phyloP scores from a whole-genome alignment of 1,140 invertebrate genomes.

The Cyphomyrmex costatus region DNA sequence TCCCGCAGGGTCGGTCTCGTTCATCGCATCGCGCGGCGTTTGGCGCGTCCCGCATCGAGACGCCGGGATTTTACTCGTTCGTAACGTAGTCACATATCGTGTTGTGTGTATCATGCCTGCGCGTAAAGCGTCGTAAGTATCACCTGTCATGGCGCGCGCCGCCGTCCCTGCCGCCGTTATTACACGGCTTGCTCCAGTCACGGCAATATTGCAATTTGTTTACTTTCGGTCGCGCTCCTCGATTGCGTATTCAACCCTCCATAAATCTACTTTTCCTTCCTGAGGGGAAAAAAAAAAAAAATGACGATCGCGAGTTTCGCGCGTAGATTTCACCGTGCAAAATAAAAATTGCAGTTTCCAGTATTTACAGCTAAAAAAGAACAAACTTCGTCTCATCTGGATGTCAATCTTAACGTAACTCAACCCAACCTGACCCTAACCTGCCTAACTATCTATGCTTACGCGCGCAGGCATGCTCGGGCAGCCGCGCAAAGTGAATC shows the following conservation, averaged over 20 bases:
- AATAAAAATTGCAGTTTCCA: not conserved
- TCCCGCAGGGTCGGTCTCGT: not conserved
- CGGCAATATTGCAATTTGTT: not conserved
- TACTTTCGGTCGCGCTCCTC: not conserved
- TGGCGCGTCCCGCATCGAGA: not conserved
- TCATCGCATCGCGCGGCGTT: not conserved
- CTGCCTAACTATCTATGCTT: not conserved
- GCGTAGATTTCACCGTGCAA: not conserved
- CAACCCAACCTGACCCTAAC: conserved; percentile 8
- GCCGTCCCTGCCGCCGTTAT: not conserved
- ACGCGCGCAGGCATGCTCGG: not conserved
- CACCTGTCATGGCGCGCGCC: conserved; percentile 54
- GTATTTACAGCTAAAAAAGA: not conserved
- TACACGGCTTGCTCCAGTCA: not conserved
- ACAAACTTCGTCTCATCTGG: conserved; percentile 8
- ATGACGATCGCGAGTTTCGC: not conserved
- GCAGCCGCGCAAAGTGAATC: not conserved
- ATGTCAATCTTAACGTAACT: conserved; percentile 24
- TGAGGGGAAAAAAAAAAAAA: not conserved
- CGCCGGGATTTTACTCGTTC: not conserved
- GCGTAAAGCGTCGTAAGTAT: conserved; percentile 39
- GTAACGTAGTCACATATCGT: not conserved
- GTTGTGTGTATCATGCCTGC: conserved; percentile 9
- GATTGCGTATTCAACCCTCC: too few relatives aligned
- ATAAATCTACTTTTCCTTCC: not conserved